Evolutionary conservation across 2,113 vertebrate genomes (phyloP).

Genomic region (Clarias batrachus): DNA sequence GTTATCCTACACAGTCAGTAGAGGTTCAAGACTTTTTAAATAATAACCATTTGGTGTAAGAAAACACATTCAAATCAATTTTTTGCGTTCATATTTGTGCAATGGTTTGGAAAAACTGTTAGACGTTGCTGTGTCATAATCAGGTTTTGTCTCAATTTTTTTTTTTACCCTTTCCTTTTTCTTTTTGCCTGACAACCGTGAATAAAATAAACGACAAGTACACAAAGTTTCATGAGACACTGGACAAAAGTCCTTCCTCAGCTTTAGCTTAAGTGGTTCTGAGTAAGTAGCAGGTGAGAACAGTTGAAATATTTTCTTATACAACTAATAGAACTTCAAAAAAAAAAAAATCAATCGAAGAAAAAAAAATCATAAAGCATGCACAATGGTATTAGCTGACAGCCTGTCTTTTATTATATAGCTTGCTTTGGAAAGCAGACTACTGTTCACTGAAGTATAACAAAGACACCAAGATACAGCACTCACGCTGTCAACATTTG

Average conservation of each 20-base stretch:
- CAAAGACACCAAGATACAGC: not conserved
- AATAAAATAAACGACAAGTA: not conserved
- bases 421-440: not conserved
- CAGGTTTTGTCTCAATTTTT: too few species aligned
- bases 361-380: not conserved
- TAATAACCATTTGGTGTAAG: not conserved
- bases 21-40: not conserved
- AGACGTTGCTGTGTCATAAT: not conserved
- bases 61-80: not conserved
- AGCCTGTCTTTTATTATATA: not conserved
- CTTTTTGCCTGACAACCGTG: not conserved
- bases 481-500: slow-evolving; percentile 30
- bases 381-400: not conserved
- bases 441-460: not conserved
- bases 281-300: not conserved
- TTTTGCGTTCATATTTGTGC: not conserved
- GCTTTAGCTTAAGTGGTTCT: not conserved
- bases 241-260: not conserved
- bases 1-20: not conserved
- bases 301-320: not conserved
- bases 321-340: not conserved
- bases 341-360: not conserved
- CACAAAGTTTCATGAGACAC: not conserved
- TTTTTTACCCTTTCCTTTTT: not conserved
- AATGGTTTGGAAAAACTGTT: too few species aligned